A percentile compares a stretch with the other conserved stretches of the same genome.
phyloP scores from a whole-genome alignment of 1,140 invertebrate genomes.

The Drosophila subpulchrella region DNA sequence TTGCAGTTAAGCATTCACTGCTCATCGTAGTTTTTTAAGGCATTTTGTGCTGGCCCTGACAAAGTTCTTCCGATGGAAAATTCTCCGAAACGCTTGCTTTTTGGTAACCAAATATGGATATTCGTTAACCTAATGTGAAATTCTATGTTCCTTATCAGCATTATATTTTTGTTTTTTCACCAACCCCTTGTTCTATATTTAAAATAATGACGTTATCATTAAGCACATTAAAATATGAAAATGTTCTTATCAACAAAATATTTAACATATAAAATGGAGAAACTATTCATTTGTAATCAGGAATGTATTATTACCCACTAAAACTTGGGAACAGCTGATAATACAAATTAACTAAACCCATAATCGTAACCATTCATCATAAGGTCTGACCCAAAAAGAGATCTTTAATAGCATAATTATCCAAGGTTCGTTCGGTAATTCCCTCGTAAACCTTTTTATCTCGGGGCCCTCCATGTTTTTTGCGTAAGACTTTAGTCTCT shows the following conservation, averaged over 20 bases:
- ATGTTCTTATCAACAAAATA: too few species aligned
- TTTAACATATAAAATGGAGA: too few species aligned
- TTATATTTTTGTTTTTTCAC: too few species aligned
- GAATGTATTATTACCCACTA: neutral
- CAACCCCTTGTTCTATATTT: too few species aligned
- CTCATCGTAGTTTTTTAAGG: conserved; percentile 1
- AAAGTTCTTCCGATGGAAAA: neutral
- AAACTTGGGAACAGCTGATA: neutral
- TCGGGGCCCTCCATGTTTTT: neutral
- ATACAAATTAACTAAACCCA: neutral
- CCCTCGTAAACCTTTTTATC: neutral
- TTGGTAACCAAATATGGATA: neutral
- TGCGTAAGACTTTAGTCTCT: conserved; percentile 3
- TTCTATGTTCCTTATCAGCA: neutral
- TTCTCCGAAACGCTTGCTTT: neutral
- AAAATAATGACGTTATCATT: too few species aligned
- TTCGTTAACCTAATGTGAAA: neutral
- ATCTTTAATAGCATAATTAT: conserved; percentile 4
- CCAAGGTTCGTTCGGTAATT: conserved; percentile 1
- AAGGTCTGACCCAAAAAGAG: conserved; percentile 7
- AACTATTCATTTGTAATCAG: neutral
- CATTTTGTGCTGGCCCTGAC: conserved; percentile 15
- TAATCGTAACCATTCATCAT: neutral
- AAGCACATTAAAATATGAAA: too few species aligned
- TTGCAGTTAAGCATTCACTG: conserved; percentile 29